Conservation (phyloP, 2,797 vertebrate species). For the Acanthornis magna region DNA sequence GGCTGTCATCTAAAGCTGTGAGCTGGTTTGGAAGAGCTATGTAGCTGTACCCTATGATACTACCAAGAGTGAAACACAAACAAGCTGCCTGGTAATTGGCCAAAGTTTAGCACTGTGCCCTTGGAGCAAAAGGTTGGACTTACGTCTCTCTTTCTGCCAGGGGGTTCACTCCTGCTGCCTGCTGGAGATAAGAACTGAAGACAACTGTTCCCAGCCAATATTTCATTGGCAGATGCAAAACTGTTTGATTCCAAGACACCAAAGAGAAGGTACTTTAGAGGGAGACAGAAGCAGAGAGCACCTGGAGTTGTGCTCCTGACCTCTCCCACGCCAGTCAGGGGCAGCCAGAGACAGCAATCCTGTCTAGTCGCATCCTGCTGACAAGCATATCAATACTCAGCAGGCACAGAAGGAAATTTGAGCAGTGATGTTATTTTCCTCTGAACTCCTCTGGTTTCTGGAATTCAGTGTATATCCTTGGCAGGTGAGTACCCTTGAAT, state of each 20-base stretch:
- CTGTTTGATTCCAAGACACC: neutral
- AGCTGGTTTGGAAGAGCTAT: neutral
- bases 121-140: neutral
- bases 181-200: neutral
- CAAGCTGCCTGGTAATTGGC: neutral
- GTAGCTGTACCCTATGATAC: neutral
- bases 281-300: neutral
- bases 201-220: neutral
- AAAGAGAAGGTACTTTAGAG: neutral
- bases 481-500: slow-evolving; percentile 12
- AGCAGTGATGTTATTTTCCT: neutral
- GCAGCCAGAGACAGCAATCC: neutral
- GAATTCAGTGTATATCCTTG: neutral
- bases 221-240: neutral
- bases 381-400: neutral
- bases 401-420: slow-evolving; percentile 29
- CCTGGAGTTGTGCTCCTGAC: neutral
- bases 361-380: slow-evolving; percentile 27
- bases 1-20: neutral
- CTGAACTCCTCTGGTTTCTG: slow-evolving; percentile 13
- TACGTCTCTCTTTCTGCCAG: neutral
- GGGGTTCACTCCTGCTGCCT: neutral
- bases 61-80: neutral
- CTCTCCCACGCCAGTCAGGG: neutral
- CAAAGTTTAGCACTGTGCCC: neutral